Base-by-base conservation (phyloP, 2,113 vertebrate genomes). In the Elaphurus davidianus region DNA sequence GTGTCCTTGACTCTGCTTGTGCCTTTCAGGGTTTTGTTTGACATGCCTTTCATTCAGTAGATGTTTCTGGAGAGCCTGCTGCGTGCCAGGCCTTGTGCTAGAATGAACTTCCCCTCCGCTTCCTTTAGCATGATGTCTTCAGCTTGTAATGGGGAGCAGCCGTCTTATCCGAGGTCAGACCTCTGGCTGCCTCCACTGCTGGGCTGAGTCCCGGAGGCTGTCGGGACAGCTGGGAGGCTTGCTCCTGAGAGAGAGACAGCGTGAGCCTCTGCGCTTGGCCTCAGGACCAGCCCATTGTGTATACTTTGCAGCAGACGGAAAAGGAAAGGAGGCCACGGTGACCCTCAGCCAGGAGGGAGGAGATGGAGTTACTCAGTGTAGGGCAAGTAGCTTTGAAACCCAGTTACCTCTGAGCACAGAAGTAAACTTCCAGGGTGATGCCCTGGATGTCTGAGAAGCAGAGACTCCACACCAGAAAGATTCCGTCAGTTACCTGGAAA, bases 101-200 rank as follows among this genome's bases (percentile, higher is more conserved):
- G 50, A 87, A 87, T 88, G n/a, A 90, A 91, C 84, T 79, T 86
- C 85, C 96, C 96, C 33, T 50, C 67, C 0, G 2, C 54, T 76
- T 76, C 91, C 87, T 88, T 90, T 84, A 13, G 62, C 54, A 21
- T 3, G 57, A 54, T 74, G 84, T 89, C 97, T 93, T 91, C 45
- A 59, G 13, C 96, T 92, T 50, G 84, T 94, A 55, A 47, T 57
- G 60, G 92, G 81, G 92, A 95, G 71, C 90, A 64, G 96, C 89
- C 25, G 36, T 19, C 91, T 83, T 21, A 36, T 40, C 55, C 5
- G 19, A 87, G 93, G 96, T 94, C 95, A 93, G 86, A 89, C 87
- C 90, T 59, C 94, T 84, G 97, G 90, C 97, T 94, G 79, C 74
- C 52, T 95, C 87, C 17, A 5, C 43, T 13, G 67, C 78, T 43